Base-by-base conservation (phyloP, 2,888 invertebrate species). In the Clitarchus hookeri region DNA sequence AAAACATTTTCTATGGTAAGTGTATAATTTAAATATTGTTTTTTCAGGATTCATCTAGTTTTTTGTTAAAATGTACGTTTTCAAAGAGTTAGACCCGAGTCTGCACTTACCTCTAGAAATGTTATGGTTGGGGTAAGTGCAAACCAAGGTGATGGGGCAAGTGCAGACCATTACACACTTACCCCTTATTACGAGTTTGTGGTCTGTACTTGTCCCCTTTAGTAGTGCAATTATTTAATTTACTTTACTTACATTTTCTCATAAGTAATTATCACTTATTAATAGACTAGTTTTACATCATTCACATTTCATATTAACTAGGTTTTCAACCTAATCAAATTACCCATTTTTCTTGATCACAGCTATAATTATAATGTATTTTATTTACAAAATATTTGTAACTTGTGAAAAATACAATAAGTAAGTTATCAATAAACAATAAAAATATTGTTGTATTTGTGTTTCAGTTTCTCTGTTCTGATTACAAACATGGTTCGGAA, bases 61-160 rank as follows among this genome's bases (percentile, higher is more conserved):
- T 79, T 25, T 79, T n/a, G n/a, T 79, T 79, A 36, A 25, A 65
- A 27, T 77, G 53, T 23, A 6, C 8, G 23, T 11, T 65, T 84
- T 54, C 16, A 54, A 26, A 65, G 12, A 65, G 19, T 27, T 25
- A 25, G 23, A 16, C 27, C 53, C 13, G 11, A 54, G 84, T 84
- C 26, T 48, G 48, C 27, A 65, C 26, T 84, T 84, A 8, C 77
- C 77, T 23, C 27, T 44, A 26, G 9, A 26, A 53, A 26, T 23
- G 23, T 48, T 11, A 6, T 16, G 19, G 27, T n/a, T 65, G 84
- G 77, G 77, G 85, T 13, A 85, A 79, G 85, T 79, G 85, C 78
- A 44, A n/a, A 26, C 44, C 11, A 79, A 6, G 16, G 11, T 8
- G 19, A 36, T 78, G 79, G 85, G 84, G 85, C 23, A 85, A 85